Evolutionary conservation across 2,113 vertebrate species (phyloP).

Genomic region (Notothenia rossii): DNA sequence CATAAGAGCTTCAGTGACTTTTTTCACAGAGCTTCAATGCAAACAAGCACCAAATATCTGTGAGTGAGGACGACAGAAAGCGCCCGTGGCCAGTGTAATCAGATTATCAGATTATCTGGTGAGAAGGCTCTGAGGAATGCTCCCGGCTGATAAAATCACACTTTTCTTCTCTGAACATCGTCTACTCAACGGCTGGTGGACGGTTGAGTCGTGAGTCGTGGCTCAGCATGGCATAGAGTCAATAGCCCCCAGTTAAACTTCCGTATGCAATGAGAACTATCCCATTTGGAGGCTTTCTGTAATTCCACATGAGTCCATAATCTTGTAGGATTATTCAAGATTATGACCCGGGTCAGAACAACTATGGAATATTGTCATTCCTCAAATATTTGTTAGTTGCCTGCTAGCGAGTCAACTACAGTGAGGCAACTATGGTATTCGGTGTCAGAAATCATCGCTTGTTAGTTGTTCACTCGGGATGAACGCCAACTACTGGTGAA

Average conservation of each 20-base stretch:
- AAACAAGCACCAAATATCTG: constrained; percentile 7
- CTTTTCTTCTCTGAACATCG: constrained; percentile 29
- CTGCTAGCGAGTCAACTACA: constrained; percentile 21
- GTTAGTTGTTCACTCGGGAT: constrained; percentile 29
- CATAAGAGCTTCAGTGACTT: background rate
- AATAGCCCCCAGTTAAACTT: constrained; percentile 43
- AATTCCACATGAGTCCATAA: constrained; percentile 53
- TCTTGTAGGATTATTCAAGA: constrained; percentile 55
- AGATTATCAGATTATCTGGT: constrained; percentile 72
- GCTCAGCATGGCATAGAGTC: constrained; percentile 37
- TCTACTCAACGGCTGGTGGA: constrained; percentile 11
- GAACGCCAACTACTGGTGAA: constrained; percentile 1
- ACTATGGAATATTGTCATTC: constrained; percentile 43
- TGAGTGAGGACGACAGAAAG: constrained; percentile 49
- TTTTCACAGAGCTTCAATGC: background rate
- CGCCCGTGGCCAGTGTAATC: constrained; percentile 59
- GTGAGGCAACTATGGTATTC: background rate
- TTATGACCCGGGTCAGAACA: constrained; percentile 49
- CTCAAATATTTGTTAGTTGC: constrained; percentile 42
- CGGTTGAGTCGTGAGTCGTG: constrained; percentile 45
- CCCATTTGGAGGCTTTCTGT: constrained; percentile 31
- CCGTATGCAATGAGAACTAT: constrained; percentile 13
- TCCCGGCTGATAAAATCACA: constrained; percentile 41
- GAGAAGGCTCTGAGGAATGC: constrained; percentile 36
- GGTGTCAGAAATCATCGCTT: background rate